Evolutionary conservation across 2,888 invertebrate genomes (phyloP).

Genomic region (Drosophila prolongata): DNA sequence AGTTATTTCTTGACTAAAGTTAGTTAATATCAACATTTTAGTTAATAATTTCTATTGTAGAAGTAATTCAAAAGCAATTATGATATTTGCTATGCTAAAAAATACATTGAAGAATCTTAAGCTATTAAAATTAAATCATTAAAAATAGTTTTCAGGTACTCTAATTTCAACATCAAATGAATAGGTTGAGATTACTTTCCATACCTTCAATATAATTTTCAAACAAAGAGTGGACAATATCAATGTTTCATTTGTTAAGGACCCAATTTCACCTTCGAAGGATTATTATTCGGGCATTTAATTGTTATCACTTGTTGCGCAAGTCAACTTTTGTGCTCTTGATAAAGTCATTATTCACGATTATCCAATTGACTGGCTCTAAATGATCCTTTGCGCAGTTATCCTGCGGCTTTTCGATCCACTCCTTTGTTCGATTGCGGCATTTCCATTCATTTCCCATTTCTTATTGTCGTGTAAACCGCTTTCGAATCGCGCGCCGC

Average conservation of each 20-base stretch:
- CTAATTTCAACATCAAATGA: no score
- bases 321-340: constrained; percentile 10
- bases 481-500: constrained; percentile 46
- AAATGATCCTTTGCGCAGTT: constrained; percentile 8
- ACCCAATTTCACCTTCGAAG: neutral
- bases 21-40: no score
- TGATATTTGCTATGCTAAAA: no score
- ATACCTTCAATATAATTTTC: neutral
- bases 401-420: constrained; percentile 24
- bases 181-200: no score
- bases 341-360: constrained; percentile 64
- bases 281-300: constrained; percentile 3
- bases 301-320: constrained; percentile 22
- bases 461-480: constrained; percentile 40
- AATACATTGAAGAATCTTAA: no score
- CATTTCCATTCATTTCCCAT: constrained; percentile 27
- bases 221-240: constrained; percentile 1
- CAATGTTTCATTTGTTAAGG: constrained; percentile 10
- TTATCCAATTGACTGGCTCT: constrained; percentile 36
- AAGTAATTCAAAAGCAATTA: no score
- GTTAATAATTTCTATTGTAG: no score
- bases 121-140: no score
- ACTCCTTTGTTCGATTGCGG: constrained; percentile 20
- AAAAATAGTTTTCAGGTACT: no score
- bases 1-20: no score